Percentiles rank a stretch among this genome's conserved stretches.
phyloP scores from a whole-genome alignment of 2,797 vertebrate genomes.

The Trachurus trachurus region DNA sequence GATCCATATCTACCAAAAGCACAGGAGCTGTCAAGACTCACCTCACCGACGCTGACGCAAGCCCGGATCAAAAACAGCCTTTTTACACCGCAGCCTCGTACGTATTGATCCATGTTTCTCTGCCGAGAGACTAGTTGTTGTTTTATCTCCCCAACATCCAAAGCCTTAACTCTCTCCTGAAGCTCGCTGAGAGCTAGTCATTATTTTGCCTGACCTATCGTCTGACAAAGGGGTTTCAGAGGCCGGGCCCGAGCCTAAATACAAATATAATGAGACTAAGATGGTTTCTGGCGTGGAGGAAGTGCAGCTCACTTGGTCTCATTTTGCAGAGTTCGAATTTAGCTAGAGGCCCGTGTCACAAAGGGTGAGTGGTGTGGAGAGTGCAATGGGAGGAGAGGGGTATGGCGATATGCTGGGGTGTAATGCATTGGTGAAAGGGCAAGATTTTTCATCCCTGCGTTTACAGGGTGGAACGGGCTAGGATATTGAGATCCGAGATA shows the following conservation, averaged over 20 bases:
- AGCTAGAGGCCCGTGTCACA: conserved; percentile 82
- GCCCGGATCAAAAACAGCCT: conserved; percentile 85
- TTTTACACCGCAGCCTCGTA: conserved; percentile 79
- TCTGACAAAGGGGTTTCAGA: conserved; percentile 71
- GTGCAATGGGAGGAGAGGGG: conserved; percentile 72
- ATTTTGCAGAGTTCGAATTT: conserved; percentile 79
- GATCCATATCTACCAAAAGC: conserved; percentile 85
- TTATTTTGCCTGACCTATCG: conserved; percentile 81
- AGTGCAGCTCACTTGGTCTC: conserved; percentile 77
- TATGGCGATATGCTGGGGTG: conserved; percentile 78
- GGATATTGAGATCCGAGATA: conserved; percentile 87
- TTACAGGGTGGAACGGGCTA: conserved; percentile 85
- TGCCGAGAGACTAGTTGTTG: conserved; percentile 84
- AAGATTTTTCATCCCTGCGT: conserved; percentile 86
- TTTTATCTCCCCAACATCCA: conserved; percentile 82
- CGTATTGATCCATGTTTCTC: conserved; percentile 84
- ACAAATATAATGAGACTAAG: conserved; percentile 83
- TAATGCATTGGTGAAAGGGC: conserved; percentile 84
- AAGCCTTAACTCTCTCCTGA: conserved; percentile 79
- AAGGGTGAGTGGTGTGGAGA: conserved; percentile 80
- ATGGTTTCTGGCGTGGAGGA: conserved; percentile 74
- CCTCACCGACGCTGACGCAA: conserved; percentile 80
- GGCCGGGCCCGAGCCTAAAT: conserved; percentile 73
- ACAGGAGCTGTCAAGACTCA: conserved; percentile 84
- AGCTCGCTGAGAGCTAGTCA: conserved; percentile 80